Evolutionary conservation across 2,113 vertebrate genomes (phyloP).

Genomic region (Tupaia tana): DNA sequence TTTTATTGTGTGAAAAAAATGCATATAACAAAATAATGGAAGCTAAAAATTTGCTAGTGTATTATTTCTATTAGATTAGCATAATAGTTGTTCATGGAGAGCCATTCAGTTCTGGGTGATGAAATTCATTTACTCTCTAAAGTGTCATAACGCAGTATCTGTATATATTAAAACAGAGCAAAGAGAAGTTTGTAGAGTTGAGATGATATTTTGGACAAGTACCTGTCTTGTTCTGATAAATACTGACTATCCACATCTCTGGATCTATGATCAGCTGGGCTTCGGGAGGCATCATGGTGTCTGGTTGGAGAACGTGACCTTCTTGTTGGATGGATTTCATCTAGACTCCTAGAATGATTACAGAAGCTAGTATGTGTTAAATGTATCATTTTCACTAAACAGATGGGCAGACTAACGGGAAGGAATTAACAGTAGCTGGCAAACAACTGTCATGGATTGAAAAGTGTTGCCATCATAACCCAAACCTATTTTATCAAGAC

Average conservation of each 20-base stretch:
- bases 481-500: background rate
- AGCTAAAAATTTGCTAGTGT: background rate
- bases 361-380: slow-evolving; percentile 54
- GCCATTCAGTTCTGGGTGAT: background rate
- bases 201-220: slow-evolving; percentile 79
- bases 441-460: background rate
- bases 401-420: background rate
- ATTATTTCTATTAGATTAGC: background rate
- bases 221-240: slow-evolving; percentile 98
- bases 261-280: slow-evolving; percentile 90
- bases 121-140: background rate
- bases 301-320: slow-evolving; percentile 94
- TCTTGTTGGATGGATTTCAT: slow-evolving; percentile 98
- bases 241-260: slow-evolving; percentile 96
- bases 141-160: background rate
- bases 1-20: background rate
- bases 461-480: background rate
- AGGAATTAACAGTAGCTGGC: background rate
- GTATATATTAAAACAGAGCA: slow-evolving; percentile 20
- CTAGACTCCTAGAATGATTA: slow-evolving; percentile 92
- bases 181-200: slow-evolving; percentile 39
- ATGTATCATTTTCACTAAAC: background rate
- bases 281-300: slow-evolving; percentile 94
- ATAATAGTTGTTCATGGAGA: background rate
- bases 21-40: background rate